Percentiles rank a stretch among this genome's conserved stretches.
Evolutionary conservation across 2,888 invertebrate species (phyloP).

Genomic region (Eilema sororculum): DNA sequence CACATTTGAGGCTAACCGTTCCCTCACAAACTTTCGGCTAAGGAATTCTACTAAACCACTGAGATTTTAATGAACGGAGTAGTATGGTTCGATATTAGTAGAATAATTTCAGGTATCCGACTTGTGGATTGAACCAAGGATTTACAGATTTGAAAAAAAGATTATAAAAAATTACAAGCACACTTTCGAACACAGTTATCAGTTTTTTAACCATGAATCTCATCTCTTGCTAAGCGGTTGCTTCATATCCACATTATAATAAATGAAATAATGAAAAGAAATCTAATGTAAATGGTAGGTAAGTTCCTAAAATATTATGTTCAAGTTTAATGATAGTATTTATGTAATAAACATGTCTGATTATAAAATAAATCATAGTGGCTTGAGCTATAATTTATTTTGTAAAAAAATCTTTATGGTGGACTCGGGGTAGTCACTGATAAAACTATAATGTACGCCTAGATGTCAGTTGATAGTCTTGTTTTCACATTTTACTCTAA

Average conservation of each 20-base stretch:
- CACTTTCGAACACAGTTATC: too few relatives aligned
- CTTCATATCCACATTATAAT: neutral
- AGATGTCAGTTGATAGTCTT: neutral
- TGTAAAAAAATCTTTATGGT: neutral
- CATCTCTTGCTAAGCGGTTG: neutral
- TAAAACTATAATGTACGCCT: neutral
- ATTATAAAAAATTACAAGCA: too few relatives aligned
- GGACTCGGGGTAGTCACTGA: neutral
- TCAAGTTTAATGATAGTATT: neutral
- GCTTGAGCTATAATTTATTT: neutral
- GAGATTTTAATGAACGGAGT: neutral
- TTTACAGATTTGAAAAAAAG: too few relatives aligned
- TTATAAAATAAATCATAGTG: neutral
- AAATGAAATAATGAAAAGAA: neutral
- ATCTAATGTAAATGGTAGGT: neutral
- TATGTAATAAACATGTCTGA: neutral
- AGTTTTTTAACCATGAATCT: too few relatives aligned
- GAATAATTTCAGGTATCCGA: neutral
- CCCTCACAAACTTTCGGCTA: neutral
- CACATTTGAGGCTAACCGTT: neutral
- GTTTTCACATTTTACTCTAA: too few relatives aligned
- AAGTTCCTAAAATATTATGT: neutral
- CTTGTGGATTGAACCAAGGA: too few relatives aligned
- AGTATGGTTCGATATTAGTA: neutral
- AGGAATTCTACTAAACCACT: neutral